Evolutionary conservation across 2,113 vertebrate species (phyloP), one percentile per base, ranked within the genome.

Genomic region (Parotia lawesii): DNA sequence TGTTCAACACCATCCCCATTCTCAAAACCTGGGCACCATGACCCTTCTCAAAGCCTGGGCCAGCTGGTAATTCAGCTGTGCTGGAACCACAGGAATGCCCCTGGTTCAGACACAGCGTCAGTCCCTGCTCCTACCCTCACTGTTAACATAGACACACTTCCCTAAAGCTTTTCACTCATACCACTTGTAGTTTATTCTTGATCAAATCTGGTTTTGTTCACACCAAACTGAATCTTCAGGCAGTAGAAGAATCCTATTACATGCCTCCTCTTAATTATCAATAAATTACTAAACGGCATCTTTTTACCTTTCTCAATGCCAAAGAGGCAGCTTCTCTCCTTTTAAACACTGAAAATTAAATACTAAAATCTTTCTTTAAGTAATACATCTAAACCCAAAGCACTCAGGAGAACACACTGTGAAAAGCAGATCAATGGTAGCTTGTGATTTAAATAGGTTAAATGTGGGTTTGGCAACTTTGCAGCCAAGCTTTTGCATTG

Each of bases 61-160:
- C 31, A 66, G 50, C 15, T 84, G 25, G 9, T 14, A 16, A 12
- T 12, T 23, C n/a, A 53, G 3, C n/a, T 45, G 13, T 0, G 12
- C 38, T 10, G 5, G 47, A 58, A 51, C 8, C 25, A 28, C 56
- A 40, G 14, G 27, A 31, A 54, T 2, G 48, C 17, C 19, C 27
- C 25, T 62, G 44, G 38, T 13, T 78, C 48, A 44, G 0, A 3
- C 0, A 2, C 51, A 29, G 38, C 2, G 24, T 6, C 73, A 66
- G 7, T 37, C 33, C 15, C 69, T 54, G 45, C 44, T 50, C 31
- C n/a, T 5, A 1, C 31, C 35, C 33, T 70, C 85, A 15, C 25
- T 35, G 10, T 4, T 31, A 22, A 19, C 5, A 23, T 0, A 2
- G 17, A 28, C 2, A 25, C 1, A 1, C 3, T 5, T 48, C 65